phyloP scores from a whole-genome alignment of 2,797 vertebrate species.

The Tamandua tetradactyla region DNA sequence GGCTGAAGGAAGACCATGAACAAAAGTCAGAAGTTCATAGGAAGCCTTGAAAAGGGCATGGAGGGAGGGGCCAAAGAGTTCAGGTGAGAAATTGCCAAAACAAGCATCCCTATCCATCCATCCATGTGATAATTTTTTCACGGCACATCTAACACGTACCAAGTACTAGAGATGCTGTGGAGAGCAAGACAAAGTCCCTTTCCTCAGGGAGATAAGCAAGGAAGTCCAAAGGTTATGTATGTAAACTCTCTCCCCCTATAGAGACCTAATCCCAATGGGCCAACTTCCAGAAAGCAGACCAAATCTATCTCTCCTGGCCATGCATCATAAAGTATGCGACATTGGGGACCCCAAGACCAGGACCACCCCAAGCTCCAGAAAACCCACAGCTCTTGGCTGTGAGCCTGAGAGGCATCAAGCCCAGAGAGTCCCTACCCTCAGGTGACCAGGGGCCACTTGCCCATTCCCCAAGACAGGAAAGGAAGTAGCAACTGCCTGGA shows the following conservation, averaged over 20 bases:
- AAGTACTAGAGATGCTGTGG: neutral
- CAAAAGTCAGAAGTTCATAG: neutral
- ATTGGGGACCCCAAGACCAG: neutral
- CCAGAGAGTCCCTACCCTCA: neutral
- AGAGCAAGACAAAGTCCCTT: neutral
- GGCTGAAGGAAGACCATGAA: neutral
- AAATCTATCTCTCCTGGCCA: neutral
- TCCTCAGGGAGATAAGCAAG: neutral
- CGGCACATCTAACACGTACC: neutral
- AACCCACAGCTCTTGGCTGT: neutral
- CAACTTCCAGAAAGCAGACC: neutral
- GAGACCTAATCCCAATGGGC: neutral
- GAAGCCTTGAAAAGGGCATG: neutral
- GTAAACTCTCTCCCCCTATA: neutral
- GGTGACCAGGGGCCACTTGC: neutral
- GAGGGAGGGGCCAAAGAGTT: neutral
- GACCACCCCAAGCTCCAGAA: neutral
- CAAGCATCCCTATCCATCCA: neutral
- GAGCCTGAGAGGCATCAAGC: neutral
- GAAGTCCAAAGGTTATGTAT: neutral
- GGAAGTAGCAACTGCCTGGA: neutral
- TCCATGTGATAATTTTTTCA: neutral
- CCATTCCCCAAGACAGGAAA: neutral
- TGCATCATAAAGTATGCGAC: neutral
- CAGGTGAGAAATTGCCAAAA: neutral